These are phyloP conservation scores for Galerucella nymphaeae DNA, from an alignment of 2,888 invertebrate species.

Conservation along the genomic window DNA sequence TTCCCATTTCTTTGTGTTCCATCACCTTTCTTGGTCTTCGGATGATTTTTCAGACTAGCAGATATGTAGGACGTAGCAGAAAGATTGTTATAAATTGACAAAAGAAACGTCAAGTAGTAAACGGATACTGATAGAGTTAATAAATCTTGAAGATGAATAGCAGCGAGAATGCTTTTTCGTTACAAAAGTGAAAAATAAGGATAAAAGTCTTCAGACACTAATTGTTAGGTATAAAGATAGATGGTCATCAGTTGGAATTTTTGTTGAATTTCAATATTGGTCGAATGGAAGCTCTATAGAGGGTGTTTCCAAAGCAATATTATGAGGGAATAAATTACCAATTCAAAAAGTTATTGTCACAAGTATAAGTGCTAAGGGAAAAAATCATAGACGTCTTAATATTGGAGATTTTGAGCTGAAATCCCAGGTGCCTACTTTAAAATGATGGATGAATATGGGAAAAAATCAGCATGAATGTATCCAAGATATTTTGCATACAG, in stretches of 20 bases:
- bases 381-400: too few relatives aligned
- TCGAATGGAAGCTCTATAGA: constrained; percentile 1
- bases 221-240: constrained; percentile 61
- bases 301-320: too few relatives aligned
- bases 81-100: constrained; percentile 56
- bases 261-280: constrained; percentile 36
- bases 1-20: constrained; percentile 7
- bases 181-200: constrained; percentile 60
- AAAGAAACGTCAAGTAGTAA: constrained; percentile 55
- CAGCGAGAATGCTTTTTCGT: constrained; percentile 56
- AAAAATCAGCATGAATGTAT: too few relatives aligned
- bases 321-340: too few relatives aligned
- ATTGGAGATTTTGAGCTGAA: too few relatives aligned
- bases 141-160: constrained; percentile 61
- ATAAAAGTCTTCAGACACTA: constrained; percentile 59
- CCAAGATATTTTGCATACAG: too few relatives aligned
- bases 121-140: constrained; percentile 56
- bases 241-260: constrained; percentile 51
- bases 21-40: constrained; percentile 12
- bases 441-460: too few relatives aligned
- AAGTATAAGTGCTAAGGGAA: too few relatives aligned
- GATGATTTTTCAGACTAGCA: constrained; percentile 14
- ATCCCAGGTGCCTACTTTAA: too few relatives aligned
- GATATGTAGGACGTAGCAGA: constrained; percentile 14
- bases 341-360: too few relatives aligned